Conservation (phyloP, 2,888 invertebrate species). For the Idaea aversata region DNA sequence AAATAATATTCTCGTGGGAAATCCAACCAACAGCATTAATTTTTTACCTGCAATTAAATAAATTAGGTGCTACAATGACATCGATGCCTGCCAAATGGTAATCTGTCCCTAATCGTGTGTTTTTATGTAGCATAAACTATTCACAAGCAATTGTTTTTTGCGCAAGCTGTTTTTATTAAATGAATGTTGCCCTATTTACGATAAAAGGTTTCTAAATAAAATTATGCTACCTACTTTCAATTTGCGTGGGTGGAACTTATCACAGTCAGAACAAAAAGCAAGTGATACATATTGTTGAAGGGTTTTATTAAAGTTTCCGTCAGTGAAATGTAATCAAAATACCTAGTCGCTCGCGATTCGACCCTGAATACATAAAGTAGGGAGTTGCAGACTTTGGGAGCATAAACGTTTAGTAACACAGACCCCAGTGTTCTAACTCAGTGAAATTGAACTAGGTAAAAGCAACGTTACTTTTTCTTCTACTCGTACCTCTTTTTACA, state of each 20-base stretch:
- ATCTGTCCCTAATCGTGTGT: neutral
- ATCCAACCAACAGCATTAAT: constrained; percentile 25
- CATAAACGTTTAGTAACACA: constrained; percentile 35
- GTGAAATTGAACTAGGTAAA: constrained; percentile 27
- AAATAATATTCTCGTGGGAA: constrained; percentile 33
- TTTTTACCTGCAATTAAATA: constrained; percentile 18
- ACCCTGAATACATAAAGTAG: constrained; percentile 45
- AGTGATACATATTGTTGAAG: neutral
- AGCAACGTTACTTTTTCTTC: constrained; percentile 24
- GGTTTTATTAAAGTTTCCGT: neutral
- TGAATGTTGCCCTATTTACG: neutral
- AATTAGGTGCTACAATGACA: constrained; percentile 16
- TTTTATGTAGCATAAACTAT: neutral
- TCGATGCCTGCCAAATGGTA: constrained; percentile 19
- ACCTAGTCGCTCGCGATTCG: neutral
- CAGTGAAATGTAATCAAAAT: constrained; percentile 1
- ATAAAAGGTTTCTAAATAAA: neutral
- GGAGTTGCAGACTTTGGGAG: constrained; percentile 28
- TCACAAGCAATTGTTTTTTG: neutral
- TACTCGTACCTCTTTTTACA: constrained; percentile 34
- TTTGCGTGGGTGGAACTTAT: neutral
- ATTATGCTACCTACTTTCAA: neutral
- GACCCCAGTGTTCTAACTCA: constrained; percentile 18
- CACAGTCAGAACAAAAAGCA: neutral
- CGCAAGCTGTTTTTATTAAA: neutral